Evolutionary conservation across 2,113 vertebrate species (phyloP).

Genomic region (Gasterosteus nipponicus): DNA sequence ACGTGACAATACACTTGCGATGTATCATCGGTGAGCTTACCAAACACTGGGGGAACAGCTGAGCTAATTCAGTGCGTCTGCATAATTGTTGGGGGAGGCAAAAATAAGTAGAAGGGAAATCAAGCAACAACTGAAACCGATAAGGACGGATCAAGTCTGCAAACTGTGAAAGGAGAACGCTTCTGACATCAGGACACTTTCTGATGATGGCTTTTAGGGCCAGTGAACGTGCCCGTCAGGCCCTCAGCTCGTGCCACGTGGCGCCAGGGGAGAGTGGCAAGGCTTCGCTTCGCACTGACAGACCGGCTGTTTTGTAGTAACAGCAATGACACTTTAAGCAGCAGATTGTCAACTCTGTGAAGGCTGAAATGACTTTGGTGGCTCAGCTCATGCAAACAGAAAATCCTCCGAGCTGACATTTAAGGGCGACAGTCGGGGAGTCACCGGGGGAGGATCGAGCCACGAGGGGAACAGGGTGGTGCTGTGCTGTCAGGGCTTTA

Average conservation of each 20-base stretch:
- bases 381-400: conserved; percentile 52
- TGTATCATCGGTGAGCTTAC: conserved; percentile 26
- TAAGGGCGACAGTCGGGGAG: conserved; percentile 39
- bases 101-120: background rate
- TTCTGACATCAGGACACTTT: conserved; percentile 21
- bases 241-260: conserved; percentile 33
- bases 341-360: conserved; percentile 52
- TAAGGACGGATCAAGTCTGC: conserved; percentile 20
- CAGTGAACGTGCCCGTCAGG: conserved; percentile 47
- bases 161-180: conserved; percentile 34
- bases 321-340: conserved; percentile 59
- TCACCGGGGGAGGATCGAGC: conserved; percentile 34
- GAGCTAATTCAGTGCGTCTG: conserved; percentile 20
- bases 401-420: conserved; percentile 40
- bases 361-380: conserved; percentile 55
- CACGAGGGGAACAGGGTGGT: conserved; percentile 5
- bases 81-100: background rate
- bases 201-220: conserved; percentile 57
- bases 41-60: background rate
- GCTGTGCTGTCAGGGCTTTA: conserved; percentile 39
- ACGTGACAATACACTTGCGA: conserved; percentile 31
- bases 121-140: conserved; percentile 11
- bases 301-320: conserved; percentile 52
- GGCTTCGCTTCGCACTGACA: conserved; percentile 58
- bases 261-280: conserved; percentile 48